Evolutionary conservation across 2,888 invertebrate species (phyloP), one percentile per base, ranked within the genome.

Genomic region (Barypeithes pellucidus): DNA sequence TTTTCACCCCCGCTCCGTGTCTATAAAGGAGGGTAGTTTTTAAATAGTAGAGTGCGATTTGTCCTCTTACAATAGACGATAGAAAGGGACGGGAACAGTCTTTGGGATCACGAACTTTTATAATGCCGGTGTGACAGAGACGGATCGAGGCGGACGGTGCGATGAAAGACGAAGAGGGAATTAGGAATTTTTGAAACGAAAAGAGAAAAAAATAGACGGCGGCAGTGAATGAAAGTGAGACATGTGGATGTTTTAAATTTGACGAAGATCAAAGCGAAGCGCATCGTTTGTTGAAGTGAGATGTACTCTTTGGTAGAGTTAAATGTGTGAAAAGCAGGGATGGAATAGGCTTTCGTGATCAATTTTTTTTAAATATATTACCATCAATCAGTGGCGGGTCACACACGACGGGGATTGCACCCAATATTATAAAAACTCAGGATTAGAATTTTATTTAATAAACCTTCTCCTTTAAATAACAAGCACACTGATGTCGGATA

Each of bases 21-120:
- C 78, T 57, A 78, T 81, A 85, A 84, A 86, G 86, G 85, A 86
- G 86, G 86, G 86, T 84, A 85, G 85, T 86, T 86, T 86, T 86
- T 86, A 85, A 85, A 85, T 85, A 85, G 84, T 84, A 85, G 78
- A 80, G 72, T 76, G 78, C 76, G 77, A 79, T 79, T 79, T 79
- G 79, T 79, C 79, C 74, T 75, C 75, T 75, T 78, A 76, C 72
- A 76, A 78, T 79, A 77, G 79, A 78, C 70, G 62, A 60, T 63
- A 66, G 77, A 79, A 68, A 78, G 77, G 75, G 80, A 79, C 69
- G 68, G 68, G 24, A 16, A 70, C 9, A 65, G 68, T 74, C 69
- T 66, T 69, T 54, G 72, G 67, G 61, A 75, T 84, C 85, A 86
- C 85, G 87, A 87, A 88, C 87, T 88, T 86, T 81, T 81, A 81